Evolutionary conservation across 2,113 vertebrate species (phyloP), one percentile per base, ranked within the genome.

Genomic region (Lampris megalopsis): DNA sequence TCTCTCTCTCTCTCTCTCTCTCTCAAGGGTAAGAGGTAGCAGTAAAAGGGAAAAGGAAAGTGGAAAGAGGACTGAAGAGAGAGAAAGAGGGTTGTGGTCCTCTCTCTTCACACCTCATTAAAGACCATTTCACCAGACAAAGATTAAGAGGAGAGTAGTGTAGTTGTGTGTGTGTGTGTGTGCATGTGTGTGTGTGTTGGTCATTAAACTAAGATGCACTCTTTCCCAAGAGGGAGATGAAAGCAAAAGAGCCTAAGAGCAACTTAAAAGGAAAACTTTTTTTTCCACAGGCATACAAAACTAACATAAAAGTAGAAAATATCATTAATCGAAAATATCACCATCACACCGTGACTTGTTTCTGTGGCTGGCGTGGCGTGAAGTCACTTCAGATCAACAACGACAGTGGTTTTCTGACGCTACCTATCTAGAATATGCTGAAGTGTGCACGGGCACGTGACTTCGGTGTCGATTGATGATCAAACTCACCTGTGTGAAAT

Each of bases 81-180:
- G 69, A 45, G 64, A 75, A 75, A 69, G 11, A 41, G 41, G 75
- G 83, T 73, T 79, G 81, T 80, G 84, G 77, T 83, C 74, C 64
- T 80, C 43, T 52, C 81, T 83, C 79, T 89, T 89, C 88, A 92
- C 80, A 90, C 86, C 88, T 92, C 89, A 92, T 91, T 93, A 91
- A 89, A 88, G 88, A 79, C 76, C 86, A 88, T 85, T 92, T 86
- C 86, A 79, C 66, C 86, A 89, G 71, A 89, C 78, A 84, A 75
- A 89, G 85, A 90, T 93, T 90, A 89, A 85, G 79, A 74, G 73
- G 69, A 45, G 47, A 76, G 65, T 43, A 45, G 71, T 5, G 74
- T 64, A 75, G 45, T 13, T 59, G 63, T n/a, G 56, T 68, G 57
- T 56, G 10, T 50, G n/a, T 63, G 37, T 68, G 68, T 65, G 53